These are phyloP conservation scores for Oreonectes daqikongensis DNA, from an alignment of 2,797 vertebrate species.

Conservation along the genomic window DNA sequence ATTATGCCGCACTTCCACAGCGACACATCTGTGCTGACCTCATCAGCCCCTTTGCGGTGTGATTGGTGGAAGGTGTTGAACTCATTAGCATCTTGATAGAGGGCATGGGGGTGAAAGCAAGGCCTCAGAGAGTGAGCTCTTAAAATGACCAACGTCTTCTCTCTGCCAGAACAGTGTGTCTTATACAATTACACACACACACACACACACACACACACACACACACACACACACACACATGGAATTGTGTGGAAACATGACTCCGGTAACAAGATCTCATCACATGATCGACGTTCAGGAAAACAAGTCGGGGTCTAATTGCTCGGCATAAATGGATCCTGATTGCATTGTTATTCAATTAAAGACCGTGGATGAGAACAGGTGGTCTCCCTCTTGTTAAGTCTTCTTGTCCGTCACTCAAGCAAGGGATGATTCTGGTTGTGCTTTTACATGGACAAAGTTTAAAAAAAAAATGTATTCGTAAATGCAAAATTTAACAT, in stretches of 20 bases:
- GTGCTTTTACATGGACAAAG: too few species aligned
- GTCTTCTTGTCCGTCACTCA: conserved; percentile 52
- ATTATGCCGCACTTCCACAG: conserved; percentile 63
- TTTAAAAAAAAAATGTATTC: too few species aligned
- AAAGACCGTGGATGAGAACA: conserved; percentile 71
- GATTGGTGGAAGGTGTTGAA: conserved; percentile 32
- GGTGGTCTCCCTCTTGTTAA: conserved; percentile 66
- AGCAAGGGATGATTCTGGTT: conserved; percentile 11
- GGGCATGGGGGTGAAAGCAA: conserved; percentile 14
- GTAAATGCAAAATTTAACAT: too few species aligned
- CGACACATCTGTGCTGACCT: conserved; percentile 66
- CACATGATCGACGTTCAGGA: conserved; percentile 69
- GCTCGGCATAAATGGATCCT: conserved; percentile 68
- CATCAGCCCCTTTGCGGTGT: conserved; percentile 53
- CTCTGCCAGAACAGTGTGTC: conserved; percentile 4
- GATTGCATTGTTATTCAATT: conserved; percentile 81
- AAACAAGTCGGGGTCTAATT: conserved; percentile 76
- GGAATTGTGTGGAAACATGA: conserved; percentile 42
- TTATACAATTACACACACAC: conserved; percentile 42
- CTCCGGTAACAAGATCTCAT: conserved; percentile 71
- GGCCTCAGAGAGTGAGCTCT: background rate
- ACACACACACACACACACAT: conserved; percentile 17
- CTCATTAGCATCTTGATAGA: conserved; percentile 47
- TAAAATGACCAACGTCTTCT: conserved; percentile 1
- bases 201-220: conserved; percentile 21